These are phyloP conservation scores for Stomorhina lunata DNA, from an alignment of 2,888 invertebrate genomes.

Conservation along the genomic window DNA sequence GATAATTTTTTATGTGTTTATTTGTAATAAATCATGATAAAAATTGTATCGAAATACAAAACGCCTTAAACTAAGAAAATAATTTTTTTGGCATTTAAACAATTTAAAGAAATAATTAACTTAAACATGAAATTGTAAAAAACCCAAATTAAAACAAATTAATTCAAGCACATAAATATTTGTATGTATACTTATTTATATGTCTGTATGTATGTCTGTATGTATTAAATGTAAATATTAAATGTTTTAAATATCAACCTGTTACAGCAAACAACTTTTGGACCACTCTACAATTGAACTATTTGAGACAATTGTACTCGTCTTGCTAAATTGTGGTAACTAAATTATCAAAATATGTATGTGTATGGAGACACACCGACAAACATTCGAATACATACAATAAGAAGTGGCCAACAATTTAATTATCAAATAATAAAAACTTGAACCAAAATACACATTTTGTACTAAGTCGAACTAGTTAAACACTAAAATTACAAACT, in stretches of 20 bases:
- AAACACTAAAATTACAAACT: background rate
- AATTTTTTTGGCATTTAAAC: conserved; percentile 8
- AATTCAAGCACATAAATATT: too few relatives aligned
- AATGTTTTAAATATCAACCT: conserved; percentile 1
- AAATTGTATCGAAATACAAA: conserved; percentile 21
- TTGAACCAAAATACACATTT: too few relatives aligned
- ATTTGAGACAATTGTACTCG: conserved; percentile 44
- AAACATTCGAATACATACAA: background rate
- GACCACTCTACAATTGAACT: conserved; percentile 32
- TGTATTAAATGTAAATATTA: too few relatives aligned
- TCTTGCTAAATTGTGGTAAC: conserved; percentile 48
- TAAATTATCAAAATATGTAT: background rate
- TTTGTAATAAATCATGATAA: conserved; percentile 40
- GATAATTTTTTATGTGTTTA: conserved; percentile 25
- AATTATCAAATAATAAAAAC: conserved; percentile 50
- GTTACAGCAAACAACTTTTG: background rate
- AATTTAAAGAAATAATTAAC: conserved; percentile 9
- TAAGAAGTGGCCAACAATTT: conserved; percentile 57
- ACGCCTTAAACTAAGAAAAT: conserved; percentile 8
- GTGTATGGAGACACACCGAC: background rate
- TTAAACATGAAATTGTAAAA: conserved; percentile 12
- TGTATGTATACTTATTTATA: too few relatives aligned
- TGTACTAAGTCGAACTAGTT: background rate
- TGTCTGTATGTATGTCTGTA: background rate
- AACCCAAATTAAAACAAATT: conserved; percentile 34